phyloP scores from a whole-genome alignment of 1,140 invertebrate genomes.

The Drosophila biarmipes region DNA sequence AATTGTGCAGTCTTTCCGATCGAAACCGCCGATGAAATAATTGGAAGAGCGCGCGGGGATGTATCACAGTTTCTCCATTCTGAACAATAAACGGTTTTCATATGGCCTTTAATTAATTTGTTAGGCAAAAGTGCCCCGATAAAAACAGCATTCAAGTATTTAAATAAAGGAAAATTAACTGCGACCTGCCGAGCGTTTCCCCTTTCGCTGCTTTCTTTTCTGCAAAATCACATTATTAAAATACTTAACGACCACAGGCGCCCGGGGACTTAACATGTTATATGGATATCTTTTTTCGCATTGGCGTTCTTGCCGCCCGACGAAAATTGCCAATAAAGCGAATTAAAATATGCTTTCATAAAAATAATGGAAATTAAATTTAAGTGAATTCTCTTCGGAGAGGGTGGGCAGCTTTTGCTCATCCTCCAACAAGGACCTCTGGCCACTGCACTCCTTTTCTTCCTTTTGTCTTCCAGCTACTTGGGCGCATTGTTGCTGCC shows the following conservation, averaged over 20 bases:
- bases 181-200: background rate
- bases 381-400: slow-evolving; percentile 54
- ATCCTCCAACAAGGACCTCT: slow-evolving; percentile 25
- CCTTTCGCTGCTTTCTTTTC: background rate
- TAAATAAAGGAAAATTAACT: slow-evolving; percentile 13
- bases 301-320: slow-evolving; percentile 26
- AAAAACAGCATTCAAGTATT: background rate
- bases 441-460: slow-evolving; percentile 23
- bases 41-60: slow-evolving; percentile 3
- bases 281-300: slow-evolving; percentile 21
- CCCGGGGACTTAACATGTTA: slow-evolving; percentile 8
- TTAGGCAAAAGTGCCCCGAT: background rate
- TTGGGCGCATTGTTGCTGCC: slow-evolving; percentile 16
- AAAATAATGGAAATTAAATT: slow-evolving; percentile 77
- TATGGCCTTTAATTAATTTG: background rate
- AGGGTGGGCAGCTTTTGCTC: slow-evolving; percentile 50
- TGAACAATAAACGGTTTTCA: background rate
- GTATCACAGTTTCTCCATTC: background rate
- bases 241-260: slow-evolving; percentile 23
- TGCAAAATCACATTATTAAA: slow-evolving; percentile 39
- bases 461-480: slow-evolving; percentile 34
- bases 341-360: slow-evolving; percentile 77
- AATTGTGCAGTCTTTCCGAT: slow-evolving; percentile 11
- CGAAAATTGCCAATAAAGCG: slow-evolving; percentile 73
- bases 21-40: slow-evolving; percentile 40